Evolutionary conservation across 2,888 invertebrate species (phyloP).

Genomic region (Clostera curtula): DNA sequence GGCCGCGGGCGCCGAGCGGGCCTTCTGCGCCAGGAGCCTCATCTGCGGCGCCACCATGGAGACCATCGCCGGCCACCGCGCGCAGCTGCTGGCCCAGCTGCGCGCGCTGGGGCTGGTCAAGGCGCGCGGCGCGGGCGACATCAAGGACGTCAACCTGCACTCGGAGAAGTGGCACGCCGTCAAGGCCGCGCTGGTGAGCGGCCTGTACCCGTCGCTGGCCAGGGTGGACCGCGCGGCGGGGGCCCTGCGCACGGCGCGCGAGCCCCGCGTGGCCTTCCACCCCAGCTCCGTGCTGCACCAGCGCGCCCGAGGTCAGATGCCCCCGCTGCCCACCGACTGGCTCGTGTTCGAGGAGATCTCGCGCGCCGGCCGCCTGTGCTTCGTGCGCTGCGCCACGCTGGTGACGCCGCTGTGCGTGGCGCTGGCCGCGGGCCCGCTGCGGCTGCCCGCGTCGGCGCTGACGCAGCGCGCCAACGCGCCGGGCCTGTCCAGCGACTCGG

Average conservation of each 20-base stretch:
- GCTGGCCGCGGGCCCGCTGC: conserved; percentile 82
- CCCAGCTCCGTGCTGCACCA: conserved; percentile 78
- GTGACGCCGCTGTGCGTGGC: conserved; percentile 88
- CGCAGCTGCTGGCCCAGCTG: conserved; percentile 88
- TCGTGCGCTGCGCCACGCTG: conserved; percentile 85
- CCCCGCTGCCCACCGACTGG: conserved; percentile 89
- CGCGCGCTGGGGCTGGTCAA: conserved; percentile 84
- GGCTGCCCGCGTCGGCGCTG: conserved; percentile 69
- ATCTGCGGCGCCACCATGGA: conserved; percentile 91
- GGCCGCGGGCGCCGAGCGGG: conserved; percentile 76
- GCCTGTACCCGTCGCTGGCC: conserved; percentile 92
- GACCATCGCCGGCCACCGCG: conserved; percentile 88
- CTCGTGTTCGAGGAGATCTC: conserved; percentile 91
- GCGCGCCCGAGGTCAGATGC: too few relatives aligned
- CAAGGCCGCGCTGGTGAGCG: conserved; percentile 90
- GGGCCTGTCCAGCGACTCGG: conserved; percentile 61
- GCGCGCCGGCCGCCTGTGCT: conserved; percentile 79
- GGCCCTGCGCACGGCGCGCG: conserved; percentile 78
- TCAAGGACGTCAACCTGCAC: conserved; percentile 84
- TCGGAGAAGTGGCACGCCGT: conserved; percentile 93
- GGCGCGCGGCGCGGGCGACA: conserved; percentile 61
- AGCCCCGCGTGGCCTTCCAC: conserved; percentile 69
- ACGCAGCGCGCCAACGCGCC: conserved; percentile 62
- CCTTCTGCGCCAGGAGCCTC: conserved; percentile 84
- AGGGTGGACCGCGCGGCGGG: conserved; percentile 79